Evolutionary conservation across 2,113 vertebrate species (phyloP), one percentile per base, ranked within the genome.

Genomic region (Poeciliopsis turrubarensis): DNA sequence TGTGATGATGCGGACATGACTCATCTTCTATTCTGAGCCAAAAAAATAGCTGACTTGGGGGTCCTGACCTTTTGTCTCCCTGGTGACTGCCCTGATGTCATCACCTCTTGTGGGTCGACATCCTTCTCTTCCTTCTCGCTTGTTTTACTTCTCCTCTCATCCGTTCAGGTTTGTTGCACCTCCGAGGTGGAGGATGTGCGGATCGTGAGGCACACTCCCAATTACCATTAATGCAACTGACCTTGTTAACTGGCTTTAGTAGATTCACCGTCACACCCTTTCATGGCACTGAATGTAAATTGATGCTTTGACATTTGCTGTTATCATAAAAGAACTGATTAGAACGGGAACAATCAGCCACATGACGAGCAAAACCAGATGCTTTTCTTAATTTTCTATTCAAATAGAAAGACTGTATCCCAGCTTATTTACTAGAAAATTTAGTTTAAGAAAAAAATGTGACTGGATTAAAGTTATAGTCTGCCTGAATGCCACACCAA

Each of bases 11-110:
- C 86, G 81, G 44, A 60, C 27, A 30, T 92, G 91, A 92, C 82
- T 92, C 91, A 91, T 85, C 66, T 29, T 87, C 86, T 89, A 87
- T 90, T 91, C 82, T 87, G 75, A 89, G 83, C 68, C 44, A 32
- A 22, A 72, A 72, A 29, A 47, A 71, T 68, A 68, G 70, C 70
- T 57, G 74, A 81, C 78, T 72, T 29, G 26, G 63, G 51, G 82
- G 77, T 73, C 75, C 5, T 85, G 87, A 90, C 87, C 90, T 90
- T 90, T 86, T 3, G 62, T 90, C 77, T 80, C 89, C 88, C 34
- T 84, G 87, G 89, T 82, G 87, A 91, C 85, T 70, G 5, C 51
- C 60, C 47, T 89, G 89, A 89, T 78, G 89, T 87, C 86, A 82
- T 51, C 26, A 1, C 51, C 41, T 13, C 72, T 34, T 51, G 26